Evolutionary conservation across 2,888 invertebrate genomes (phyloP).

Genomic region (Noctua janthina): DNA sequence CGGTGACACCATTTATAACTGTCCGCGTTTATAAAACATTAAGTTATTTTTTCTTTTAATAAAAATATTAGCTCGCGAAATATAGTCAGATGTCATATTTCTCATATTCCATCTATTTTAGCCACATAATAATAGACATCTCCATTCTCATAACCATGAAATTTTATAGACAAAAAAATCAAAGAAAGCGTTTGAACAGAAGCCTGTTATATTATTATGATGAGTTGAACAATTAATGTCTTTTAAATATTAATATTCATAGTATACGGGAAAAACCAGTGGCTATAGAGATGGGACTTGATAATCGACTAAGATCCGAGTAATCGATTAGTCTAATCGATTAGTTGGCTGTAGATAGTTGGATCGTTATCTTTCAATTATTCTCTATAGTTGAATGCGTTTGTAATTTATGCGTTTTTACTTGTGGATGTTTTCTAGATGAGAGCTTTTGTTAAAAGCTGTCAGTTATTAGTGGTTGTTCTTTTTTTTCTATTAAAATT

Average conservation of each 20-base stretch:
- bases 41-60: neutral
- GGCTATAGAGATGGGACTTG: slow-evolving; percentile 59
- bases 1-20: no score
- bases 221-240: slow-evolving; percentile 69
- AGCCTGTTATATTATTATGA: slow-evolving; percentile 73
- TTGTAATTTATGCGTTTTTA: slow-evolving; percentile 18
- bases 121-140: neutral
- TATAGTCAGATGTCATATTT: slow-evolving; percentile 5
- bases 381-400: slow-evolving; percentile 28
- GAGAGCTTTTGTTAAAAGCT: slow-evolving; percentile 7
- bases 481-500: neutral
- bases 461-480: neutral
- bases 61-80: slow-evolving; percentile 12
- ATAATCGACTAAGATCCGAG: slow-evolving; percentile 46
- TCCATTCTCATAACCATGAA: slow-evolving; percentile 13
- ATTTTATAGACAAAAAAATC: slow-evolving; percentile 45
- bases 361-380: slow-evolving; percentile 48
- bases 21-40: neutral
- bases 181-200: slow-evolving; percentile 65
- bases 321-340: slow-evolving; percentile 56
- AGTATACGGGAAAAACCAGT: slow-evolving; percentile 54
- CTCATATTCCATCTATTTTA: neutral
- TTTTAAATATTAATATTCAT: slow-evolving; percentile 62
- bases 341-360: slow-evolving; percentile 34
- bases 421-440: slow-evolving; percentile 3